Evolutionary conservation across 2,113 vertebrate genomes (phyloP).

Genomic region (Calyptomena viridis): DNA sequence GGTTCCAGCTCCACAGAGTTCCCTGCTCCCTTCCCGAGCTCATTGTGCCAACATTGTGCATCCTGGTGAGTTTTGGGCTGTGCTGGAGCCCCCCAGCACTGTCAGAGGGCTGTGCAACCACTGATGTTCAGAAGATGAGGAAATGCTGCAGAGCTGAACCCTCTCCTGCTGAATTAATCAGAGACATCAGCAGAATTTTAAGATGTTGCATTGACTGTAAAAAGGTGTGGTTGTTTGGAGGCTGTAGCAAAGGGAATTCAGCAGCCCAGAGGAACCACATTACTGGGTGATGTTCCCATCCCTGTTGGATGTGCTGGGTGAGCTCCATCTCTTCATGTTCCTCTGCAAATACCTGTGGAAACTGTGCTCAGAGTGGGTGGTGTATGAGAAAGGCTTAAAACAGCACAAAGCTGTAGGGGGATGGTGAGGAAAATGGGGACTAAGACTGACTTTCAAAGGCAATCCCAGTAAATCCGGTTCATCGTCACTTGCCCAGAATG

Average conservation of each 20-base stretch:
- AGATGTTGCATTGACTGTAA: background rate
- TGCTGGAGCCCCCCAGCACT: background rate
- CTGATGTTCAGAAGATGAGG: background rate
- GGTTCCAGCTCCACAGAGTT: background rate
- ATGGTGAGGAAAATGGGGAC: background rate
- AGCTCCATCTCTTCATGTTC: background rate
- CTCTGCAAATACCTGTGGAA: background rate
- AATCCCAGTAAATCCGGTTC: background rate
- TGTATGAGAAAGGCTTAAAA: background rate
- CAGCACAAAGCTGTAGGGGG: background rate
- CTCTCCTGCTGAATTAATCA: background rate
- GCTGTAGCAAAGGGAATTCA: background rate
- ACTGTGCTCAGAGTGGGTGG: background rate
- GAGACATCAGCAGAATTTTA: background rate
- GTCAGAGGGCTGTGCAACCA: background rate
- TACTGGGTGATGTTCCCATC: background rate
- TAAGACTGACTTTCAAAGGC: background rate
- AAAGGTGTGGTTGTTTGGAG: background rate
- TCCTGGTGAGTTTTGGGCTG: background rate
- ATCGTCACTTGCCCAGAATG: background rate
- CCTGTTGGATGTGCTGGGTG: background rate
- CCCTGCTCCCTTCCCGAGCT: background rate
- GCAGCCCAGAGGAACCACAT: background rate
- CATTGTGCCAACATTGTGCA: fast-evolving
- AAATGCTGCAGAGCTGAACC: background rate